Evolutionary conservation across 2,113 vertebrate genomes (phyloP).

Genomic region (Nothoprocta perdicaria): DNA sequence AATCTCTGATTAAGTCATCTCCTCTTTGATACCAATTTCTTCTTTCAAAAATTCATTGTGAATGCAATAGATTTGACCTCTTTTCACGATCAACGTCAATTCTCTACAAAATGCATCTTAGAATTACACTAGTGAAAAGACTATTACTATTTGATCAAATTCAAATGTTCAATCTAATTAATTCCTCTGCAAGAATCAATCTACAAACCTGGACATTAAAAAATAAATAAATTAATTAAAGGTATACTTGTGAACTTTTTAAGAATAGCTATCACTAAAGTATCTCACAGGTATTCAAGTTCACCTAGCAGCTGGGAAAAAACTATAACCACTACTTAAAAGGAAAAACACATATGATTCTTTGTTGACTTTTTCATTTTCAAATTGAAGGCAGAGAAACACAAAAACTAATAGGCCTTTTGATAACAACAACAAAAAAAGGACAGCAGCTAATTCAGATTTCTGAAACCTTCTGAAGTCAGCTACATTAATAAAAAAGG

Average conservation of each 20-base stretch:
- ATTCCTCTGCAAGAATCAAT: not conserved
- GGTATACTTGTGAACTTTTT: not conserved
- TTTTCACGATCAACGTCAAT: not conserved
- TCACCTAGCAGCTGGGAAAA: not conserved
- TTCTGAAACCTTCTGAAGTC: not conserved
- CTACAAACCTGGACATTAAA: not conserved
- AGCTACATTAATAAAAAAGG: not conserved
- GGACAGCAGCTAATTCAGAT: not conserved
- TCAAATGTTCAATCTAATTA: not conserved
- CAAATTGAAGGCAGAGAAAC: not conserved
- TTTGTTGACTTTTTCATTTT: not conserved
- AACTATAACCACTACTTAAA: not conserved
- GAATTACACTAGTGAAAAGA: not conserved
- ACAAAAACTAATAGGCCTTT: not conserved
- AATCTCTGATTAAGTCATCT: not conserved
- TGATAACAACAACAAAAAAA: not conserved
- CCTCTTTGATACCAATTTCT: not conserved
- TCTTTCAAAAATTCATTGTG: not conserved
- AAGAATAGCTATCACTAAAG: not conserved
- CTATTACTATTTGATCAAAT: not conserved
- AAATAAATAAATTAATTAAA: not conserved
- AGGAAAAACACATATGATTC: not conserved
- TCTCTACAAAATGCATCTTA: not conserved
- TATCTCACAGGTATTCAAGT: not conserved
- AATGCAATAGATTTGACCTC: not conserved